Conservation (phyloP, 2,888 invertebrate genomes). For the Auanema sp. region DNA sequence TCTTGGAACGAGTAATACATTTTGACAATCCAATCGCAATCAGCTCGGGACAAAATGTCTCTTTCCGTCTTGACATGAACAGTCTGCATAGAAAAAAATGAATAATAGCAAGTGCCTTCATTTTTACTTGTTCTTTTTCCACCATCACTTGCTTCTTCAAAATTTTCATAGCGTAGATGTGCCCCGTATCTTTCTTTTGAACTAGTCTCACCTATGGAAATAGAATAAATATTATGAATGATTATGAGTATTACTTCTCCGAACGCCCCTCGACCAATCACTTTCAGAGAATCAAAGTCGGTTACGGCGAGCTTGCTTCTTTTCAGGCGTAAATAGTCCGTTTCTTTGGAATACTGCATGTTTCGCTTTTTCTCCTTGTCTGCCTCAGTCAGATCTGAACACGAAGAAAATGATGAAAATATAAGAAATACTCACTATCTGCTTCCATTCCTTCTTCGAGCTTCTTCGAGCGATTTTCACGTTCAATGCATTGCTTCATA, state of each 20-base stretch:
- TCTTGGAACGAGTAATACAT: conserved; percentile 99
- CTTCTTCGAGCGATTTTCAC: conserved; percentile 77
- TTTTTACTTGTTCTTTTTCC: conserved; percentile 87
- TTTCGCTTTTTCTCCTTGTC: conserved; percentile 85
- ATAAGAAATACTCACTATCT: conserved; percentile 72
- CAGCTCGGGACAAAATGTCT: conserved; percentile 96
- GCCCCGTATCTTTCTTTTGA: conserved; percentile 98
- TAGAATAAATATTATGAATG: no score
- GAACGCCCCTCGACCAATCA: conserved; percentile 72
- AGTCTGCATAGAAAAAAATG: conserved; percentile 33
- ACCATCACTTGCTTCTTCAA: conserved; percentile 97
- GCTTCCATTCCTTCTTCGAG: conserved; percentile 94
- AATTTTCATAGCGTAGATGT: conserved; percentile 99
- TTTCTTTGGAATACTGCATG: conserved; percentile 96
- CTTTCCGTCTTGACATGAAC: conserved; percentile 79
- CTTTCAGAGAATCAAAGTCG: conserved; percentile 94
- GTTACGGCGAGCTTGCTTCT: conserved; percentile 79
- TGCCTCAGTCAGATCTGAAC: conserved; percentile 44
- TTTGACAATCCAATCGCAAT: conserved; percentile 99
- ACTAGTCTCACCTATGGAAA: conserved; percentile 87
- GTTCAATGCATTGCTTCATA: conserved; percentile 90
- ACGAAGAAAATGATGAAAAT: conserved; percentile 10
- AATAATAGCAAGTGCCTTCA: background rate
- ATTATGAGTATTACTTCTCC: conserved; percentile 66
- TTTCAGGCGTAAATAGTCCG: conserved; percentile 92